These are phyloP conservation scores for Centroberyx gerrardi DNA, from an alignment of 2,797 vertebrate genomes.

Conservation along the genomic window DNA sequence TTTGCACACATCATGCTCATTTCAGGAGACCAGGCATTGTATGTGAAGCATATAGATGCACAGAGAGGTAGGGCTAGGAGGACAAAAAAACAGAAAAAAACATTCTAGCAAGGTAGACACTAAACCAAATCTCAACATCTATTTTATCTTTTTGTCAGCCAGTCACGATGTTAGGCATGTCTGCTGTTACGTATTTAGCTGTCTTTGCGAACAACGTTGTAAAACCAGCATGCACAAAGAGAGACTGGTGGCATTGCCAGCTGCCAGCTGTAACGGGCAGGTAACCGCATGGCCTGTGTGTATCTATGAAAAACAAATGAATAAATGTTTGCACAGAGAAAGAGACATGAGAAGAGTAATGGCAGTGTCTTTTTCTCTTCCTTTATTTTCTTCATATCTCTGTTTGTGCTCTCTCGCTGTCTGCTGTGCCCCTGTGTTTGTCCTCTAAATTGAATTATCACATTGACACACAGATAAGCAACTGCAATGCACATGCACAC, in stretches of 20 bases:
- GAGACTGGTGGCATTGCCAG: constrained; percentile 4
- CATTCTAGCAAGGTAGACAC: not conserved
- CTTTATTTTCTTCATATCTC: constrained; percentile 50
- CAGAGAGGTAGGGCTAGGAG: constrained; percentile 28
- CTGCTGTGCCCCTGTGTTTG: constrained; percentile 58
- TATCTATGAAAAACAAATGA: constrained; percentile 47
- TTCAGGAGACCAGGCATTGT: no score
- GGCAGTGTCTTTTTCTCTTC: constrained; percentile 32
- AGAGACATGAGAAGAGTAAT: constrained; percentile 56
- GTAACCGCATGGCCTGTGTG: constrained; percentile 48
- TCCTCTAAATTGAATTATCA: constrained; percentile 74
- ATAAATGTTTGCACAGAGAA: constrained; percentile 54
- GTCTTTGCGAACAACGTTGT: constrained; percentile 46
- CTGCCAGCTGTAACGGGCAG: constrained; percentile 13
- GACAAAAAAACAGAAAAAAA: constrained; percentile 33
- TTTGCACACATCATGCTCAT: no score
- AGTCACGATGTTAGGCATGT: constrained; percentile 47
- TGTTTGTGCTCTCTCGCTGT: constrained; percentile 27
- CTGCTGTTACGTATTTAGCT: constrained; percentile 52
- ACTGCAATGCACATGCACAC: constrained; percentile 12
- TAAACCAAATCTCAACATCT: constrained; percentile 25
- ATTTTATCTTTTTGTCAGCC: constrained; percentile 59
- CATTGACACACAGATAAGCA: constrained; percentile 55
- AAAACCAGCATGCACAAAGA: constrained; percentile 38
- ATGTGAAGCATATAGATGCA: constrained; percentile 29